These are phyloP conservation scores for Python bivittatus DNA, from an alignment of 2,113 vertebrate species.

Conservation along the genomic window DNA sequence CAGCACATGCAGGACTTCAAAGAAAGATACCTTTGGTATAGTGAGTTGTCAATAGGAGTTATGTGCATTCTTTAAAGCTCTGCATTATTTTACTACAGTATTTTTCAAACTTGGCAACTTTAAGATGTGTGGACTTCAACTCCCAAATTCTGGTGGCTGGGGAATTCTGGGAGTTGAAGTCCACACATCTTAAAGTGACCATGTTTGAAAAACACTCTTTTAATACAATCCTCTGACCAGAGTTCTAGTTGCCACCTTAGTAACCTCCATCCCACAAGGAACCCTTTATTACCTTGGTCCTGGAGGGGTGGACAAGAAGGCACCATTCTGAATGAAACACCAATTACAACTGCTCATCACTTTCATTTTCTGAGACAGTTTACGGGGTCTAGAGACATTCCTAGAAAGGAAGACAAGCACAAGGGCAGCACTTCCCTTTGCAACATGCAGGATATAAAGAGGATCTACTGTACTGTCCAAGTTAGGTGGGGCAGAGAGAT, in stretches of 20 bases:
- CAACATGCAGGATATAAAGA: background rate
- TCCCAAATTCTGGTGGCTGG: background rate
- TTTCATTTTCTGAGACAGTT: background rate
- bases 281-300: background rate
- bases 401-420: background rate
- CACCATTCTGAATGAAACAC: background rate
- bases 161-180: background rate
- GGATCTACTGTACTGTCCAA: background rate
- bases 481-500: background rate
- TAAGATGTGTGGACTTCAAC: background rate
- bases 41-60: background rate
- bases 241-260: background rate
- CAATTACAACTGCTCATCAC: background rate
- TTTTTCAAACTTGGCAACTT: background rate
- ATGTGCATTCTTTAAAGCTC: background rate
- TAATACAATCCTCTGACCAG: background rate
- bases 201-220: background rate
- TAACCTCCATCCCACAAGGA: background rate
- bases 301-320: background rate
- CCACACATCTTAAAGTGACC: background rate
- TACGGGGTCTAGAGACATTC: background rate
- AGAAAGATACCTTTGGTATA: background rate
- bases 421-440: background rate
- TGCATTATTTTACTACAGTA: background rate
- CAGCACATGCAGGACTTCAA: background rate